A percentile compares a stretch with the other conserved stretches of the same genome.
phyloP scores from a whole-genome alignment of 1,140 invertebrate species.

The Stegodyphus dumicola region DNA sequence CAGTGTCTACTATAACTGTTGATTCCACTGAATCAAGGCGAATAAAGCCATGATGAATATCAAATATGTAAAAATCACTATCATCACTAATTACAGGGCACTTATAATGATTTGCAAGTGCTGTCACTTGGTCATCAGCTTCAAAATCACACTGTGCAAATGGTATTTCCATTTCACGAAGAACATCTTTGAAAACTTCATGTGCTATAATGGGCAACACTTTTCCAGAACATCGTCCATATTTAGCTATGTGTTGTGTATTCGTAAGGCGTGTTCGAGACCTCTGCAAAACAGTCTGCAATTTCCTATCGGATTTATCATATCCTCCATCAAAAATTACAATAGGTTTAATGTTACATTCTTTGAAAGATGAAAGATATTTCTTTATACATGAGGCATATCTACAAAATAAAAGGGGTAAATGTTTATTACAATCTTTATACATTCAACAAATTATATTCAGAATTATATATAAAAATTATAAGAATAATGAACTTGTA shows the following conservation, averaged over 20 bases:
- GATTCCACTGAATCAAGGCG: slow-evolving; percentile 77
- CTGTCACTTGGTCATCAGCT: slow-evolving; percentile 86
- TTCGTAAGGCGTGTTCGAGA: slow-evolving; percentile 75
- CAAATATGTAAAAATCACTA: slow-evolving; percentile 91
- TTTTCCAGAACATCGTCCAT: slow-evolving; percentile 33
- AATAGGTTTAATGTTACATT: slow-evolving; percentile 80
- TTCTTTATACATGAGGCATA: slow-evolving; percentile 73
- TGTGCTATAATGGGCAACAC: slow-evolving; percentile 72
- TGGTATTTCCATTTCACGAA: slow-evolving; percentile 75
- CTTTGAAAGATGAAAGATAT: slow-evolving; percentile 79
- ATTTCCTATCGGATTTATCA: slow-evolving; percentile 79
- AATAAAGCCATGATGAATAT: slow-evolving; percentile 78
- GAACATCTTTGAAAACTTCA: slow-evolving; percentile 78
- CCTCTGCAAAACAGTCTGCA: slow-evolving; percentile 77
- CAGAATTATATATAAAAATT: too few species aligned
- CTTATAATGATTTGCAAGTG: slow-evolving; percentile 78
- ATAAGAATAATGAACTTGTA: too few species aligned
- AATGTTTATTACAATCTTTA: too few species aligned
- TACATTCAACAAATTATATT: too few species aligned
- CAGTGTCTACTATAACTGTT: slow-evolving; percentile 44
- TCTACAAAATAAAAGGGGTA: slow-evolving; percentile 34
- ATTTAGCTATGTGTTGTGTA: slow-evolving; percentile 62
- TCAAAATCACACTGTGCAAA: slow-evolving; percentile 83
- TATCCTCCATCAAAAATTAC: slow-evolving; percentile 84
- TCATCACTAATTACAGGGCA: slow-evolving; percentile 90